Percentiles rank a stretch among this genome's conserved stretches.
Conservation (phyloP, 2,888 invertebrate genomes). For the Lymantria dispar region DNA sequence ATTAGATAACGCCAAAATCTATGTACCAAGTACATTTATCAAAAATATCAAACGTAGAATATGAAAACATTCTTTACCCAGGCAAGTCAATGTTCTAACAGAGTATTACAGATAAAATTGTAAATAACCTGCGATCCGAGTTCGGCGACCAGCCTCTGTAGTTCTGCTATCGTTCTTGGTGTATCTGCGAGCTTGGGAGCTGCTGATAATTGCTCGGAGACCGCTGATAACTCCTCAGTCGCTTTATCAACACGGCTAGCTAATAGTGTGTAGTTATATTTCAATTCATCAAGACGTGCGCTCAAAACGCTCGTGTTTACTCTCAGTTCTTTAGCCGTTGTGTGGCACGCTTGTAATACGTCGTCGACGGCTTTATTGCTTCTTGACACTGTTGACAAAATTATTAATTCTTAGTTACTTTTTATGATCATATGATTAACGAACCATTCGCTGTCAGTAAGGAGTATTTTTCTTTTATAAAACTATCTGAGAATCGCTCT, state of each 20-base stretch:
- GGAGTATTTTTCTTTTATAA: no score
- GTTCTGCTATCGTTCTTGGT: slow-evolving; percentile 77
- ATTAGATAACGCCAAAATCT: no score
- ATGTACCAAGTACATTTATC: no score
- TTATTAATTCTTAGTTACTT: background rate
- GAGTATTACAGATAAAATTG: background rate
- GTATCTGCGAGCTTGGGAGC: slow-evolving; percentile 83
- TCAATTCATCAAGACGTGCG: slow-evolving; percentile 80
- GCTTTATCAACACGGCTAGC: slow-evolving; percentile 63
- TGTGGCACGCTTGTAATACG: slow-evolving; percentile 87
- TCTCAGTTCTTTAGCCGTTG: slow-evolving; percentile 85
- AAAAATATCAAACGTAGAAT: no score
- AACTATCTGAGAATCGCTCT: no score
- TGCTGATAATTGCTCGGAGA: slow-evolving; percentile 82
- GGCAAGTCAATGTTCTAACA: no score
- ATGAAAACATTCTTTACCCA: no score
- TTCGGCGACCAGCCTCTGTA: slow-evolving; percentile 81
- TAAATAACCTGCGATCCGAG: slow-evolving; percentile 82
- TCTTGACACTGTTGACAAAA: slow-evolving; percentile 80
- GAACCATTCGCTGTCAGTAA: no score
- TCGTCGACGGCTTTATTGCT: slow-evolving; percentile 87
- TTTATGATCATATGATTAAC: background rate
- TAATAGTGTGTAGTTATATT: slow-evolving; percentile 75
- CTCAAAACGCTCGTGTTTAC: slow-evolving; percentile 85
- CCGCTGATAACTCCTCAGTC: slow-evolving; percentile 69